These are phyloP conservation scores for Lepus europaeus DNA, from an alignment of 2,113 vertebrate species.

Conservation along the genomic window DNA sequence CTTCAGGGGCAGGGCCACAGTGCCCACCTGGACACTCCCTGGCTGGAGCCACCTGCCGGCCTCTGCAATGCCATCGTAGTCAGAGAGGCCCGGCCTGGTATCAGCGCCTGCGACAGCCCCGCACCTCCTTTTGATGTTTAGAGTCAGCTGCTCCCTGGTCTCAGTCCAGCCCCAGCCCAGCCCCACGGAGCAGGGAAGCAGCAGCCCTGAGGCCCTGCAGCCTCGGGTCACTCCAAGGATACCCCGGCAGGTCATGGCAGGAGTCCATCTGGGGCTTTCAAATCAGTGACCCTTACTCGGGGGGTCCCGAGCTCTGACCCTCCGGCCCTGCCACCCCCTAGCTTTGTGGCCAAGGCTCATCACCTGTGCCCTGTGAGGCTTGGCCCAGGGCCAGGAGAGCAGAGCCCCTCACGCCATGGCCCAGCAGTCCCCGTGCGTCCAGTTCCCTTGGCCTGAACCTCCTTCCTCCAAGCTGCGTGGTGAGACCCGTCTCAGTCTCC, in stretches of 20 bases:
- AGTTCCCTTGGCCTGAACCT: neutral
- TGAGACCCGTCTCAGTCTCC: neutral
- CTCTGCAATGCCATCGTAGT: neutral
- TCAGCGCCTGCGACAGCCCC: accelerated
- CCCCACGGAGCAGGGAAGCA: neutral
- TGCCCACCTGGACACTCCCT: neutral
- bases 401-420: no score
- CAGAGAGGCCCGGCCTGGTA: neutral
- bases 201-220: neutral
- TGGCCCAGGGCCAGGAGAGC: neutral
- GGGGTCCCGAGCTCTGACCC: neutral
- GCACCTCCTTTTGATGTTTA: accelerated
- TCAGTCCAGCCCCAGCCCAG: neutral
- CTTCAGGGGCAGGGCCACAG: accelerated
- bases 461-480: neutral
- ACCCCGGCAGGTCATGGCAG: neutral
- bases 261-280: neutral
- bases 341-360: neutral
- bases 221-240: neutral
- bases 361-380: neutral
- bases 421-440: neutral
- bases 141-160: neutral
- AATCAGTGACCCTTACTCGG: neutral
- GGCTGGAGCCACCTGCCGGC: neutral
- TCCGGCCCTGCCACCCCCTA: neutral